Conservation (phyloP, 2,113 vertebrate genomes). For the Dissostichus mawsoni region DNA sequence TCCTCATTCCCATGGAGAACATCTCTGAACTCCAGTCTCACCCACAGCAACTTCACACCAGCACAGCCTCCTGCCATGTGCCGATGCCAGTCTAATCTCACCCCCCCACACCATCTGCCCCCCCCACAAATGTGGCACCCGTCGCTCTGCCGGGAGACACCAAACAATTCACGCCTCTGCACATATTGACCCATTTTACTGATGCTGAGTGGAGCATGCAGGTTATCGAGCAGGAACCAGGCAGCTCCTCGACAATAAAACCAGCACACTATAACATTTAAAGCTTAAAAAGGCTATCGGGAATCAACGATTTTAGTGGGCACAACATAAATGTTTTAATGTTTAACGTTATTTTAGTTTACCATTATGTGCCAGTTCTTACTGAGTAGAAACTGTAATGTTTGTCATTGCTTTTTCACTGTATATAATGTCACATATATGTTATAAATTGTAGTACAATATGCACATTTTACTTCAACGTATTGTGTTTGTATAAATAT, state of each 20-base stretch:
- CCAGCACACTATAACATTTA: background rate
- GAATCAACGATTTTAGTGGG: background rate
- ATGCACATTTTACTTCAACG: no score
- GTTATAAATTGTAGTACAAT: no score
- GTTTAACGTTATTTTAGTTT: background rate
- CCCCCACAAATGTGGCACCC: constrained; percentile 52
- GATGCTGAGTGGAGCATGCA: constrained; percentile 35
- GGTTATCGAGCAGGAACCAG: constrained; percentile 35
- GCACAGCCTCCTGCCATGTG: constrained; percentile 68
- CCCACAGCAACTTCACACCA: constrained; percentile 68
- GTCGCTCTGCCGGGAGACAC: constrained; percentile 45
- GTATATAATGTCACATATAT: no score
- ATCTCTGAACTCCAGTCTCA: constrained; percentile 65
- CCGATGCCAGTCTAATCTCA: constrained; percentile 70
- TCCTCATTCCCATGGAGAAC: constrained; percentile 58
- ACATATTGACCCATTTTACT: constrained; percentile 56
- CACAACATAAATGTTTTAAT: background rate
- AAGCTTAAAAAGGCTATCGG: background rate
- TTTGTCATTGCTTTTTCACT: background rate
- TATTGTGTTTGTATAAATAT: no score
- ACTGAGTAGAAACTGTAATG: background rate
- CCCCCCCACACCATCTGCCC: constrained; percentile 76
- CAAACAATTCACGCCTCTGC: constrained; percentile 51
- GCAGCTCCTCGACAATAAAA: background rate
- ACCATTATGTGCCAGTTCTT: background rate